phyloP scores from a whole-genome alignment of 2,797 vertebrate species.

The Propithecus deckenii region DNA sequence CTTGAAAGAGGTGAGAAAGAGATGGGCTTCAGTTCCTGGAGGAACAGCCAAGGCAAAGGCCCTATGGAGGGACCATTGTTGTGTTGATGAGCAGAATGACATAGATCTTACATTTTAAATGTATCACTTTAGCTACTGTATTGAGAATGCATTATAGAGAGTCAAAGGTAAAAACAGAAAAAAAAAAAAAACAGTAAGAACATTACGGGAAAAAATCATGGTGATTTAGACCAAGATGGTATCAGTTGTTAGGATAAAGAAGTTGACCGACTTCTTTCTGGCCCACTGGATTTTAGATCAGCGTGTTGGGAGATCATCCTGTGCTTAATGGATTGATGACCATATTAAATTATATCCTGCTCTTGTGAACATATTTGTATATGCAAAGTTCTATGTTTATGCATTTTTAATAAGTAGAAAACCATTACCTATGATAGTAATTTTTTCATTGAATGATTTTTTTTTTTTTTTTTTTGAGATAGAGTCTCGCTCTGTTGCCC shows the following conservation, averaged over 20 bases:
- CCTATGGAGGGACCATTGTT: fast-evolving
- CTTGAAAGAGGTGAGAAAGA: background rate
- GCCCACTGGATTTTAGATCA: background rate
- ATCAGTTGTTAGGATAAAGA: background rate
- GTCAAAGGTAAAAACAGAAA: background rate
- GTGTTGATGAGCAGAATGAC: background rate
- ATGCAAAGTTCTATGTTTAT: background rate
- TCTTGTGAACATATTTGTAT: background rate
- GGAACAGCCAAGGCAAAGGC: background rate
- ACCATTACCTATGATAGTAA: background rate
- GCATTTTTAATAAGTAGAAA: background rate
- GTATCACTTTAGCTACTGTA: background rate
- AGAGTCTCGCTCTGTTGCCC: too few relatives aligned
- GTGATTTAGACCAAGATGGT: background rate
- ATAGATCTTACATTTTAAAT: background rate
- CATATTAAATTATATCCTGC: background rate
- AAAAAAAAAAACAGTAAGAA: background rate
- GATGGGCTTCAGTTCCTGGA: background rate
- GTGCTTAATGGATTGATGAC: background rate
- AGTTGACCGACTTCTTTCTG: background rate
- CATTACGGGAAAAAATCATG: background rate
- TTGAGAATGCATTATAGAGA: background rate
- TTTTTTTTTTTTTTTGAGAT: too few relatives aligned
- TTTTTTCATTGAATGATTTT: background rate
- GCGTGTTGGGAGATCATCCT: background rate